phyloP scores from a whole-genome alignment of 2,113 vertebrate species.

The Phycodurus eques region DNA sequence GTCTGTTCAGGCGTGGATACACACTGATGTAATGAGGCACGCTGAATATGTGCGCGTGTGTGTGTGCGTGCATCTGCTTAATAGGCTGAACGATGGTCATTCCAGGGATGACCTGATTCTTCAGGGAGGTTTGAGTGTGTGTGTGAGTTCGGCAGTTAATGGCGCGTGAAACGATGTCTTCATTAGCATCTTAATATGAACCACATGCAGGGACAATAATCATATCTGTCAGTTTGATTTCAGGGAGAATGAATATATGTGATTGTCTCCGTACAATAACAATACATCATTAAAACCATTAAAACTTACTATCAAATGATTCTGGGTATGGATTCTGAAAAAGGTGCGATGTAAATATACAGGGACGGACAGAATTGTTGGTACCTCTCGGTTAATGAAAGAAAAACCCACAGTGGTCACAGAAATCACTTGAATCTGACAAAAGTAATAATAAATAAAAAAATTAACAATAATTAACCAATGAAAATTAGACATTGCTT shows the following conservation, averaged over 20 bases:
- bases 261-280: conserved; percentile 5
- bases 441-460: too few relatives aligned
- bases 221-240: conserved; percentile 47
- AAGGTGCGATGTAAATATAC: not conserved
- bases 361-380: too few relatives aligned
- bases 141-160: conserved; percentile 43
- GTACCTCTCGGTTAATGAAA: too few relatives aligned
- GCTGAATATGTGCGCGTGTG: conserved; percentile 20
- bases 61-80: not conserved
- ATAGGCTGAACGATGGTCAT: conserved; percentile 43
- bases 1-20: conserved; percentile 47
- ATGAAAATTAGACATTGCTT: too few relatives aligned
- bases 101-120: conserved; percentile 42
- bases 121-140: conserved; percentile 34
- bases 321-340: not conserved
- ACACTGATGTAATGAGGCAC: conserved; percentile 45
- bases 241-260: conserved; percentile 18
- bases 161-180: conserved; percentile 53
- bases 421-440: too few relatives aligned
- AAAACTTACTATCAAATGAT: not conserved
- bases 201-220: conserved; percentile 49
- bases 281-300: conserved; percentile 6
- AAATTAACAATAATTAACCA: too few relatives aligned
- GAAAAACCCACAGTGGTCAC: too few relatives aligned
- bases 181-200: conserved; percentile 52